Percentiles rank a stretch among this genome's conserved stretches.
Evolutionary conservation across 2,888 invertebrate species (phyloP).

Genomic region (Eledone cirrhosa): DNA sequence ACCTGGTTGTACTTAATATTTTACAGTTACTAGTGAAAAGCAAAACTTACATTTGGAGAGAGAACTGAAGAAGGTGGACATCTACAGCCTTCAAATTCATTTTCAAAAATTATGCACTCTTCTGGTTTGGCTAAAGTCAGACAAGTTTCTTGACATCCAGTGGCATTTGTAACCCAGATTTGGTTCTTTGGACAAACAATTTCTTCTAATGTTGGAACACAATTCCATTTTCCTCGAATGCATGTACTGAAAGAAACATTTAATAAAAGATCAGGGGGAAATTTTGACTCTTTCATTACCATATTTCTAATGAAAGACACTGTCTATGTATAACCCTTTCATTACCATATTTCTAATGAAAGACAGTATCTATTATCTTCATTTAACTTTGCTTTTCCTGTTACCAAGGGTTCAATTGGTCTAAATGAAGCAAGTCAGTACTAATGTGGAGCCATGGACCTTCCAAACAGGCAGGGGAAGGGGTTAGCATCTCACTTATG

Average conservation of each 20-base stretch:
- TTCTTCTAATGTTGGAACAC: not conserved
- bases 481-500: too few species aligned
- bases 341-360: too few species aligned
- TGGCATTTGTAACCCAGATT: constrained; percentile 2
- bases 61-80: not conserved
- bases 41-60: constrained; percentile 10
- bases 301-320: too few species aligned
- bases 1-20: too few species aligned
- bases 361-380: too few species aligned
- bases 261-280: not conserved
- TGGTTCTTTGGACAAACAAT: constrained; percentile 9
- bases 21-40: too few species aligned
- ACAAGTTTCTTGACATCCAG: constrained; percentile 10
- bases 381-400: too few species aligned
- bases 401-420: too few species aligned
- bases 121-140: not conserved
- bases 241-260: not conserved
- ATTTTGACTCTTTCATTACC: not conserved
- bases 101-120: constrained; percentile 3
- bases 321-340: too few species aligned
- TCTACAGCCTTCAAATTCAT: constrained; percentile 7
- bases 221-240: constrained; percentile 17
- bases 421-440: too few species aligned
- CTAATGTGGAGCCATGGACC: not conserved
- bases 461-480: too few species aligned